Base-by-base conservation (phyloP, 2,797 vertebrate genomes). In the Enteromius unitaeniatus region DNA sequence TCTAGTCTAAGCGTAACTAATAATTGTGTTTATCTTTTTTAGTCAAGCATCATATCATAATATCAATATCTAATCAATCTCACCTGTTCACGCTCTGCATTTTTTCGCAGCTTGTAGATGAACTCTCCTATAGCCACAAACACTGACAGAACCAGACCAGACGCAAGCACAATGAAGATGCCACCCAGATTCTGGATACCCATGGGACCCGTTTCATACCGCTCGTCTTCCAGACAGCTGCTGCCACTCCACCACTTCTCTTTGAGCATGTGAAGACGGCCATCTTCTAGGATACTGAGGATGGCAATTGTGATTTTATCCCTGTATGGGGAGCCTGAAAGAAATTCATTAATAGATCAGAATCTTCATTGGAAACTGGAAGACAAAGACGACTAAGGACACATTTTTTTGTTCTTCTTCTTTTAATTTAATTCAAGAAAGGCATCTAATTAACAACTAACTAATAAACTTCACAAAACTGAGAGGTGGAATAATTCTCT, bases 241-340 rank as follows among this genome's bases (percentile, higher is more conserved):
- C 94, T 97, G 64, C 96, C 96, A 34, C 97, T 95, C 98, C 98
- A 99, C 98, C 98, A 99, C 89, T 98, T 99, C 92, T 99, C 98
- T 90, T 97, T 99, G 92, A 99, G 95, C 88, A 98, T 94, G 34
- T 99, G 97, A 51, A 99, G 95, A 89, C 97, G 97, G 87, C 98
- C 98, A 69, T 99, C 97, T 90, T 99, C 98, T 92, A 98, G 95
- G 83, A 99, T 96, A 92, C 97, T 97, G 7, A 99, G 96, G 88
- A 99, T 98, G 79, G 98, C 98, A 2, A 99, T 99, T 92, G 96
- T 97, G 92, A 99, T 96, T 95, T 97, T 99, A 95, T 99, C 98
- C 88, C 98, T 93, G 93, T 99, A 99, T 0, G 98, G 98, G 3
- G 98, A 99, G 80, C 98, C 98, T 98, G 94, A 15, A 88, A 79